Percentiles rank a stretch among this genome's conserved stretches.
These are phyloP conservation scores for Temnothorax ravouxi DNA, from an alignment of 2,888 invertebrate genomes.

Conservation along the genomic window DNA sequence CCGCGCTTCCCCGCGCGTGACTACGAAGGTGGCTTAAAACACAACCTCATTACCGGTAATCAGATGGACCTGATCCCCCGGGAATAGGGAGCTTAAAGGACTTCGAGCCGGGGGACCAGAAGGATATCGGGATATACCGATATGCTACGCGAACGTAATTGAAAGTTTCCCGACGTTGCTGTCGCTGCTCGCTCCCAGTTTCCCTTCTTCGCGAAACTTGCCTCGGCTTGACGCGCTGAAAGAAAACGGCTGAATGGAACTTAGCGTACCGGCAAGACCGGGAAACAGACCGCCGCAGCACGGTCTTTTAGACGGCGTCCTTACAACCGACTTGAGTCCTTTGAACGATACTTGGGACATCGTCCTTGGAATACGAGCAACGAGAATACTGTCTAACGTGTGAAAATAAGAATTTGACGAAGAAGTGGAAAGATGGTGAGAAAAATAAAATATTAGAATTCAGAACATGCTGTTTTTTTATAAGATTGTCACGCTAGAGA, in stretches of 20 bases:
- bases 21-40: slow-evolving; percentile 74
- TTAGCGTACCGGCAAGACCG: slow-evolving; percentile 48
- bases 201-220: slow-evolving; percentile 52
- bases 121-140: slow-evolving; percentile 71
- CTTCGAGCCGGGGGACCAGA: slow-evolving; percentile 55
- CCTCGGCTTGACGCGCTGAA: slow-evolving; percentile 32
- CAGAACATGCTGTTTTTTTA: not conserved
- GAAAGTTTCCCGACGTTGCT: slow-evolving; percentile 71
- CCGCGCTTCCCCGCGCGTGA: not conserved
- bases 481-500: not conserved
- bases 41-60: slow-evolving; percentile 80
- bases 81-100: slow-evolving; percentile 73
- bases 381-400: not conserved
- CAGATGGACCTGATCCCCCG: slow-evolving; percentile 78
- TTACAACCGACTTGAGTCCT: slow-evolving; percentile 53
- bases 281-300: slow-evolving; percentile 43
- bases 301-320: slow-evolving; percentile 56
- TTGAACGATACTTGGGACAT: slow-evolving; percentile 46
- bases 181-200: slow-evolving; percentile 63
- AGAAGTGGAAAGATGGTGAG: too few species aligned
- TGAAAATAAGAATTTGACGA: not conserved
- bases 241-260: slow-evolving; percentile 59
- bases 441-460: slow-evolving; percentile 8
- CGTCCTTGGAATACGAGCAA: slow-evolving; percentile 1
- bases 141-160: slow-evolving; percentile 74